Percentiles rank a stretch among this genome's conserved stretches.
Conservation (phyloP, 2,113 vertebrate genomes). For the Urocolius indicus region DNA sequence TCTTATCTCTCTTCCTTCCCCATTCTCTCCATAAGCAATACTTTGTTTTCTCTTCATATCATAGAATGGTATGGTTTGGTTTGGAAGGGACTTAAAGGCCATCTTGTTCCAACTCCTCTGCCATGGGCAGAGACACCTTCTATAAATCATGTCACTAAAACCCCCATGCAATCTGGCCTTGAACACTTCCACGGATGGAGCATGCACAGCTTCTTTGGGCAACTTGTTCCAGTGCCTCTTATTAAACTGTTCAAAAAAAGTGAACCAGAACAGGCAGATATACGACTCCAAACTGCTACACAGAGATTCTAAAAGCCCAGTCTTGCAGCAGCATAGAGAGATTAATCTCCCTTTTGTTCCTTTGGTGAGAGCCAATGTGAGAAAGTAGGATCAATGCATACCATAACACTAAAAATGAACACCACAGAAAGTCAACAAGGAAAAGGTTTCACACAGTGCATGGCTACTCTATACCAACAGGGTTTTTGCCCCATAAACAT, state of each 20-base stretch:
- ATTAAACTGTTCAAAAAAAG: background rate
- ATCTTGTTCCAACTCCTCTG: no score
- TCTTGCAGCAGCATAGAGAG: background rate
- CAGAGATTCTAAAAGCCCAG: background rate
- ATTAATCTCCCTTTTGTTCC: background rate
- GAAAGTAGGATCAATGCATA: background rate
- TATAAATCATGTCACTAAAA: no score
- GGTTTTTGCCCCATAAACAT: background rate
- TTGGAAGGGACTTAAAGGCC: no score
- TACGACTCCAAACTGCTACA: background rate
- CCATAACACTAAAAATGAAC: background rate
- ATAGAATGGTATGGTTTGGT: no score
- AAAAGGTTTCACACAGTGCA: background rate
- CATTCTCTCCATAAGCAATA: background rate
- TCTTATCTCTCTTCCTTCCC: background rate
- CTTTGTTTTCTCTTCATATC: background rate
- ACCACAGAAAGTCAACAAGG: fast-evolving
- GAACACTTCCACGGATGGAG: no score
- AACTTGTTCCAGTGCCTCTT: background rate
- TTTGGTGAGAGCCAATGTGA: background rate
- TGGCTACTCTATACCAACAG: background rate
- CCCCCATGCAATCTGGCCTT: no score
- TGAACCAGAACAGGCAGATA: background rate
- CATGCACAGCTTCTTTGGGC: no score
- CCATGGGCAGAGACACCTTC: no score